Percentiles rank a stretch among this genome's conserved stretches.
Conservation (phyloP, 2,113 vertebrate species). For the Peromyscus leucopus region DNA sequence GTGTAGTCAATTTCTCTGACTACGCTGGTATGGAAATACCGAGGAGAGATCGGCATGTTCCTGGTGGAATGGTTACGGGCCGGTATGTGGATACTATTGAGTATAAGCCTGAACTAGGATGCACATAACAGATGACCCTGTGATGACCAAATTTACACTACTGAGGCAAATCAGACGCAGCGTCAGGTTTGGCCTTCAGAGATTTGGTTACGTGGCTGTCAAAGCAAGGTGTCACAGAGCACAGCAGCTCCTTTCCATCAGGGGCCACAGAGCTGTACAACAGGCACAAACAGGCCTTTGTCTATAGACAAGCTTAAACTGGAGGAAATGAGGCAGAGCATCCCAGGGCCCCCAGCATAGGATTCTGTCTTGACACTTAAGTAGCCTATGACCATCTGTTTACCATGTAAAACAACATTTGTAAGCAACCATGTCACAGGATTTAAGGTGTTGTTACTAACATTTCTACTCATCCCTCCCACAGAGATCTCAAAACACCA, state of each 20-base stretch:
- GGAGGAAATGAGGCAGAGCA: not conserved
- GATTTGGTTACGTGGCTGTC: not conserved
- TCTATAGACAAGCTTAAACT: not conserved
- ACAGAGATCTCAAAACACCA: not conserved
- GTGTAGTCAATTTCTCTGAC: constrained; percentile 12
- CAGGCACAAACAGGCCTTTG: not conserved
- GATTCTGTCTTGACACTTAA: not conserved
- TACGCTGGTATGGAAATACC: not conserved
- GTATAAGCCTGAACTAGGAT: not conserved
- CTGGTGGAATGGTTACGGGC: not conserved
- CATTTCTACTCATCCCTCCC: not conserved
- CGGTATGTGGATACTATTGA: not conserved
- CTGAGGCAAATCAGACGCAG: not conserved
- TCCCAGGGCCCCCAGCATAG: not conserved
- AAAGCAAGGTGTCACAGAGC: constrained; percentile 30
- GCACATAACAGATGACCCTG: not conserved
- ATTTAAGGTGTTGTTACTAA: constrained; percentile 4
- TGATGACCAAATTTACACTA: not conserved
- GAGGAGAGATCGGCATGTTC: not conserved
- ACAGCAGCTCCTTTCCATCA: not conserved
- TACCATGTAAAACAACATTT: not conserved
- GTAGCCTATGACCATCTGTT: not conserved
- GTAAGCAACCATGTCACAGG: not conserved
- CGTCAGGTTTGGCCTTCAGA: not conserved
- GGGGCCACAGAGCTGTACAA: not conserved